These are phyloP conservation scores for Limnephilus auricula DNA, from an alignment of 2,888 invertebrate species.

Conservation along the genomic window DNA sequence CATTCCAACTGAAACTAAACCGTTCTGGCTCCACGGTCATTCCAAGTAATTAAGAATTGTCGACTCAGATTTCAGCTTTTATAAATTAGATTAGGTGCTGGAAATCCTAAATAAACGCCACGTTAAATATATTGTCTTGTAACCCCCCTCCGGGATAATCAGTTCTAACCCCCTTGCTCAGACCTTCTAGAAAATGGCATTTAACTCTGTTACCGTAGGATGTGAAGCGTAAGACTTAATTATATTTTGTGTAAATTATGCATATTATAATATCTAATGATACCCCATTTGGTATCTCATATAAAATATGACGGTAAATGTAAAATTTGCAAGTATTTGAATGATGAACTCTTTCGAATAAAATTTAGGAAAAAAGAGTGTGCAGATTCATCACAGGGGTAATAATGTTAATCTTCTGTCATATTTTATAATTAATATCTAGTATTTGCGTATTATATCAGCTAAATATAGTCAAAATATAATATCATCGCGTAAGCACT, in stretches of 20 bases:
- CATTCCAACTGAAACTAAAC: not conserved
- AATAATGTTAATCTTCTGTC: not conserved
- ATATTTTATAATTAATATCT: not conserved
- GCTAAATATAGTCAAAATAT: not conserved
- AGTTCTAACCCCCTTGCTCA: slow-evolving; percentile 15
- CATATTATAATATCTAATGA: not conserved
- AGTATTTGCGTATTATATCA: not conserved
- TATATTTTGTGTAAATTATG: not conserved
- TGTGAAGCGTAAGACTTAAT: not conserved
- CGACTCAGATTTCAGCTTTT: slow-evolving; percentile 59
- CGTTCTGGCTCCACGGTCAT: slow-evolving; percentile 17
- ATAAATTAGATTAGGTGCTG: slow-evolving; percentile 57
- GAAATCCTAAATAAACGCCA: slow-evolving; percentile 62
- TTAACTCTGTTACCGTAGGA: not conserved
- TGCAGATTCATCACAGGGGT: too few relatives aligned
- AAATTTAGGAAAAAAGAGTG: too few relatives aligned
- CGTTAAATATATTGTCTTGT: slow-evolving; percentile 60
- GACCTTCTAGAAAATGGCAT: slow-evolving; percentile 26
- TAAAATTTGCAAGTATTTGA: not conserved
- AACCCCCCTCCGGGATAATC: slow-evolving; percentile 52
- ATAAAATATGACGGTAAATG: not conserved
- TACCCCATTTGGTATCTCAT: not conserved
- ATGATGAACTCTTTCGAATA: too few relatives aligned
- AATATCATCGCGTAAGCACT: not conserved
- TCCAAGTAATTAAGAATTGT: slow-evolving; percentile 58